Percentiles rank a stretch among this genome's conserved stretches.
Evolutionary conservation across 2,888 invertebrate genomes (phyloP).

Genomic region (Drosophila phalerata): DNA sequence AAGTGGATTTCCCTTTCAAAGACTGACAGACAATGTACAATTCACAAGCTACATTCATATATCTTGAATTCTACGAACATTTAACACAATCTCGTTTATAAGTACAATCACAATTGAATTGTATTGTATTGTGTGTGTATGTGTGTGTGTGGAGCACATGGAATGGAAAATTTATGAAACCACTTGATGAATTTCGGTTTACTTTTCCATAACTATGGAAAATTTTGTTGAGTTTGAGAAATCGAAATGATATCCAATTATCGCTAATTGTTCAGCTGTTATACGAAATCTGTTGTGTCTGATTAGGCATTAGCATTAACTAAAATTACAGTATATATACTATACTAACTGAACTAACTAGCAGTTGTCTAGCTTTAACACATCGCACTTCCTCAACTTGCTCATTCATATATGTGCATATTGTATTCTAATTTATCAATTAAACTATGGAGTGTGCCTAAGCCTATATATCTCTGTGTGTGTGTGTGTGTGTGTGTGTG

Average conservation of each 20-base stretch:
- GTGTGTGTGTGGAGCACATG: constrained; percentile 33
- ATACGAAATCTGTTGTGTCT: not conserved
- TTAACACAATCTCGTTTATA: constrained; percentile 30
- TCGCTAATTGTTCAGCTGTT: constrained; percentile 57
- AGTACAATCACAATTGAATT: constrained; percentile 25
- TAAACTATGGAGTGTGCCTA: constrained; percentile 53
- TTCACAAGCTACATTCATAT: not conserved
- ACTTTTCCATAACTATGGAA: constrained; percentile 57
- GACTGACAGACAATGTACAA: constrained; percentile 11
- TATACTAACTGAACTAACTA: constrained; percentile 1
- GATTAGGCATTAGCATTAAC: constrained; percentile 31
- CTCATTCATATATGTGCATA: constrained; percentile 46
- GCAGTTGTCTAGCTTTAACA: not conserved
- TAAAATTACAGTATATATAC: constrained; percentile 20
- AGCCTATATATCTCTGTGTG: not conserved
- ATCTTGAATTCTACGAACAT: constrained; percentile 34
- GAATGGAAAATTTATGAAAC: constrained; percentile 66
- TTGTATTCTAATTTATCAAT: constrained; percentile 52
- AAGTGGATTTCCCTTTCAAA: constrained; percentile 53
- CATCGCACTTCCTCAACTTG: constrained; percentile 61
- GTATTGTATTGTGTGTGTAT: constrained; percentile 12
- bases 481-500: not conserved
- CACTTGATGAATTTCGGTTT: constrained; percentile 41
- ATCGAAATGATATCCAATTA: constrained; percentile 64
- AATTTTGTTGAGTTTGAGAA: constrained; percentile 55